Conservation (phyloP, 1,140 invertebrate species). For the Melanaphis sacchari region DNA sequence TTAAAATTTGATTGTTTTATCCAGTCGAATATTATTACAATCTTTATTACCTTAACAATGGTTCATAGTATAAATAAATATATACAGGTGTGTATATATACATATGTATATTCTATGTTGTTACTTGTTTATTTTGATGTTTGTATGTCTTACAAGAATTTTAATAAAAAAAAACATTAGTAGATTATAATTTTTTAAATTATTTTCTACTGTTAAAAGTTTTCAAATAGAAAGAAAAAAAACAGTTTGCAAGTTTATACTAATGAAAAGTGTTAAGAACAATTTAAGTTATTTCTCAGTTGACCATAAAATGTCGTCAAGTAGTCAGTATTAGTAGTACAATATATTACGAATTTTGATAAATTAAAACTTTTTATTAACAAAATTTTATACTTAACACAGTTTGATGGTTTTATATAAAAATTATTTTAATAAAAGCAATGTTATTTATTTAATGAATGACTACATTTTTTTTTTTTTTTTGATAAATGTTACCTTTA, state of each 20-base stretch:
- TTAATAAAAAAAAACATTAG: constrained; percentile 11
- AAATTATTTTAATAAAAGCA: neutral
- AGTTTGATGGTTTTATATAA: neutral
- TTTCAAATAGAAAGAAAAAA: neutral
- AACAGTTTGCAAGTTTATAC: neutral
- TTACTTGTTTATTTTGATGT: constrained; percentile 17
- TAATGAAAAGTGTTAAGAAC: neutral
- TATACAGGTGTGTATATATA: neutral
- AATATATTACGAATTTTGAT: constrained; percentile 7
- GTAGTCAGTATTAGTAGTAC: neutral
- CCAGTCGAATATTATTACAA: constrained; percentile 27
- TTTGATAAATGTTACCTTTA: neutral
- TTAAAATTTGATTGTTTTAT: neutral
- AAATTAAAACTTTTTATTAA: constrained; percentile 14
- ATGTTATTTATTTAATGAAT: constrained; percentile 9
- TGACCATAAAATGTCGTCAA: neutral
- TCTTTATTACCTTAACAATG: neutral
- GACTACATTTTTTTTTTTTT: constrained; percentile 25
- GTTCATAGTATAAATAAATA: constrained; percentile 4
- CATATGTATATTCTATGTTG: constrained; percentile 19
- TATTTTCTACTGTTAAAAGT: neutral
- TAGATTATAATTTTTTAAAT: neutral
- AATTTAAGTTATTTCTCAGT: neutral
- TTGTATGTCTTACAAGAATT: constrained; percentile 21
- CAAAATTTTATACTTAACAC: neutral